phyloP scores from a whole-genome alignment of 2,797 vertebrate genomes.

The Anolis apletophallus region DNA sequence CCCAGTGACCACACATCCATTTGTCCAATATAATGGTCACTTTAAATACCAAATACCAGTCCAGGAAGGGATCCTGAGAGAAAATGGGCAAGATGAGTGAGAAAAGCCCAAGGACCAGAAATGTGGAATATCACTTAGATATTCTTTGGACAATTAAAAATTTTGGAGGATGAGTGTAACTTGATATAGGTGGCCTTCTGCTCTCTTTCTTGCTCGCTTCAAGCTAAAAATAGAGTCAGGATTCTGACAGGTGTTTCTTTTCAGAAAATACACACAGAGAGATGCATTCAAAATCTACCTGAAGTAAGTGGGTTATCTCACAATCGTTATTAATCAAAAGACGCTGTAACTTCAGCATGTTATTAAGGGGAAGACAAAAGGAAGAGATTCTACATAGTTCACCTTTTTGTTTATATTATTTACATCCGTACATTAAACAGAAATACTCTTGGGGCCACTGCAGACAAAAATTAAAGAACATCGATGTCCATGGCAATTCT shows the following conservation, averaged over 20 bases:
- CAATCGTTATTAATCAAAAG: conserved; percentile 40
- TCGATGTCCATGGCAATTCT: neutral
- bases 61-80: too few species aligned
- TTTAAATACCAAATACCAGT: too few species aligned
- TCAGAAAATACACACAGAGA: conserved; percentile 49
- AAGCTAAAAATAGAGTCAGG: conserved; percentile 52
- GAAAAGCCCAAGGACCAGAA: too few species aligned
- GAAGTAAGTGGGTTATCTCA: conserved; percentile 57
- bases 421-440: conserved; percentile 16
- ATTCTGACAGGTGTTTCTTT: conserved; percentile 58
- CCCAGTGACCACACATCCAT: too few species aligned
- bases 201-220: conserved; percentile 13
- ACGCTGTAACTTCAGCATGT: conserved; percentile 47
- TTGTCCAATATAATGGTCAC: too few species aligned
- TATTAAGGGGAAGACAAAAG: neutral
- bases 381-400: conserved; percentile 22
- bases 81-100: too few species aligned
- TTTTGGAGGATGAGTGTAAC: conserved; percentile 33
- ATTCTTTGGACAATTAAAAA: conserved; percentile 1
- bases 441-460: neutral
- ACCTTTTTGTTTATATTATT: conserved; percentile 30
- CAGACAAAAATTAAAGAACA: conserved; percentile 12
- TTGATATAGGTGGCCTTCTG: conserved; percentile 14
- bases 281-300: conserved; percentile 39
- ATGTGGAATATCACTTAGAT: neutral